Conservation (phyloP, 1,140 invertebrate genomes). For the Zaprionus nigranus region DNA sequence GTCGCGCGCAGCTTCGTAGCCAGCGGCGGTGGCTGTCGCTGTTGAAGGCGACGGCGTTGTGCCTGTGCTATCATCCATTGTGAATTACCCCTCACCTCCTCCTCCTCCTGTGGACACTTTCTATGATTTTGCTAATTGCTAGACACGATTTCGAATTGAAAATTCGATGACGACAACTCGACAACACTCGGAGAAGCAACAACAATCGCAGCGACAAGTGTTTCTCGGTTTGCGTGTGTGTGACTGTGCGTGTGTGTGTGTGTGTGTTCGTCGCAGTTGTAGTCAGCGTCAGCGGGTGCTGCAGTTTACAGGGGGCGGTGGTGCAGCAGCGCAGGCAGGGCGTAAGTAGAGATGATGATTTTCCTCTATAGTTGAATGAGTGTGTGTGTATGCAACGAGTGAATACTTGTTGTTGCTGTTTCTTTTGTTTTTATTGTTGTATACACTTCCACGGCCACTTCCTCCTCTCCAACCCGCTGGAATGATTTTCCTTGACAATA, state of each 20-base stretch:
- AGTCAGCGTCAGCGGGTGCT: too few relatives aligned
- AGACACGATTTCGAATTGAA: constrained; percentile 27
- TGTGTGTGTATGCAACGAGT: not conserved
- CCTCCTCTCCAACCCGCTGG: constrained; percentile 19
- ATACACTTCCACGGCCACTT: constrained; percentile 52
- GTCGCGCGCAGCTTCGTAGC: constrained; percentile 68
- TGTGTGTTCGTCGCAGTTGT: not conserved
- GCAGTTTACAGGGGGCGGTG: not conserved
- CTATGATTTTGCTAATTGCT: constrained; percentile 55
- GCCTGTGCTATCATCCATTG: constrained; percentile 67
- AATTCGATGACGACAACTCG: not conserved
- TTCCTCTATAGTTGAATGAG: constrained; percentile 26
- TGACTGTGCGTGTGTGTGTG: constrained; percentile 19
- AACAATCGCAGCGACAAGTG: constrained; percentile 49
- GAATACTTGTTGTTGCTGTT: not conserved
- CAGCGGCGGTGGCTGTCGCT: constrained; percentile 67
- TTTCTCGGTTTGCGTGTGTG: constrained; percentile 28
- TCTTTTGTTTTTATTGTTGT: constrained; percentile 18
- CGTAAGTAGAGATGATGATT: constrained; percentile 14
- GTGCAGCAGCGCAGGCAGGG: too few relatives aligned
- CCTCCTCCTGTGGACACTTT: constrained; percentile 42
- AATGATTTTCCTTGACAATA: constrained; percentile 47
- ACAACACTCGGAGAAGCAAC: not conserved
- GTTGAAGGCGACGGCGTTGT: constrained; percentile 60
- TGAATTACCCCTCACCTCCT: constrained; percentile 28